phyloP scores from a whole-genome alignment of 2,113 vertebrate species.

The Pygoscelis antarcticus region DNA sequence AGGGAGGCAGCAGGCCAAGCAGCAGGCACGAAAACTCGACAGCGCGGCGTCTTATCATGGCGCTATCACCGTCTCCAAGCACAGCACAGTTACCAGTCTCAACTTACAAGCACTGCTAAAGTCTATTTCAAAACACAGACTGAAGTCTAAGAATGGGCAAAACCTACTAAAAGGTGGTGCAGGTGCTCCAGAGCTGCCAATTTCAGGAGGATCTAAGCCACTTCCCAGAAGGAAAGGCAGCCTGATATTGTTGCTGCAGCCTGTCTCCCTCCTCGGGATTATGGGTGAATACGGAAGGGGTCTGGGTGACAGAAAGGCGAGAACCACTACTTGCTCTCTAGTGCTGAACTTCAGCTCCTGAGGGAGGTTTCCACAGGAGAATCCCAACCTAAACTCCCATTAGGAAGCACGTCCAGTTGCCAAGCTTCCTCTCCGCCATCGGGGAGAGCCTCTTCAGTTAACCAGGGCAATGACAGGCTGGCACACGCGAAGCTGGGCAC shows the following conservation, averaged over 20 bases:
- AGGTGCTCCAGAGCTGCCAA: background rate
- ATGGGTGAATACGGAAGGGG: background rate
- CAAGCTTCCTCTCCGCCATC: background rate
- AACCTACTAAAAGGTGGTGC: background rate
- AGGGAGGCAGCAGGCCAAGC: background rate
- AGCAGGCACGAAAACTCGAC: background rate
- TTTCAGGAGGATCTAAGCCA: background rate
- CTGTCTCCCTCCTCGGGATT: background rate
- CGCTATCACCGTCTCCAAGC: background rate
- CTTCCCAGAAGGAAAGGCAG: background rate
- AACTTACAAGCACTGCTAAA: background rate
- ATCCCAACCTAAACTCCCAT: background rate
- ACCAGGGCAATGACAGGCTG: background rate
- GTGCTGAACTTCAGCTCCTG: background rate
- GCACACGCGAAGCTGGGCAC: background rate
- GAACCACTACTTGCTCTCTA: background rate
- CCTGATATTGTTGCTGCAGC: background rate
- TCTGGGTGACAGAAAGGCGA: background rate
- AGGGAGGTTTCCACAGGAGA: background rate
- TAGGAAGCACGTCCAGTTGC: background rate
- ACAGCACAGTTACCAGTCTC: background rate
- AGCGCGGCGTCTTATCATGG: fast-evolving
- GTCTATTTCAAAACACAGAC: background rate
- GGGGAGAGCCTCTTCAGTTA: background rate
- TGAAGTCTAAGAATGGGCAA: background rate